These are phyloP conservation scores for Patella caerulea DNA, from an alignment of 2,888 invertebrate species.

Conservation along the genomic window DNA sequence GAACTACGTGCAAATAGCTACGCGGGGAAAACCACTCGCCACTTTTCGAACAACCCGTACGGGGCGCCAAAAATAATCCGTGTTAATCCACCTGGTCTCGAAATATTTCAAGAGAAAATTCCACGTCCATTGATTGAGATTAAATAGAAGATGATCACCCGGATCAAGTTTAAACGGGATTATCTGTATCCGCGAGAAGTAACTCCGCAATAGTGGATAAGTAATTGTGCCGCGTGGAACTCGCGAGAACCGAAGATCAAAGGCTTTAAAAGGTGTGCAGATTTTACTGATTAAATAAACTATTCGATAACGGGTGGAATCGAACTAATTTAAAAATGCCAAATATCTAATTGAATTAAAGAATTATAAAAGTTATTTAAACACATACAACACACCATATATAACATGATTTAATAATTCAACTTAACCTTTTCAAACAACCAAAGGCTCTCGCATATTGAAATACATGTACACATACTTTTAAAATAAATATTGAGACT, in stretches of 20 bases:
- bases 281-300: too few relatives aligned
- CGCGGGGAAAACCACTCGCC: background rate
- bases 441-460: too few relatives aligned
- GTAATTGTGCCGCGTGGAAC: slow-evolving; percentile 9
- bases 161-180: slow-evolving; percentile 5
- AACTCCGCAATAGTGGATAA: background rate
- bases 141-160: background rate
- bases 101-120: background rate
- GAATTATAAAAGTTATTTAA: too few relatives aligned
- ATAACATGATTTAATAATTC: too few relatives aligned
- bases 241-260: slow-evolving; percentile 1
- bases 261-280: background rate
- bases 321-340: too few relatives aligned
- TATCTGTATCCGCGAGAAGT: slow-evolving; percentile 1
- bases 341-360: too few relatives aligned
- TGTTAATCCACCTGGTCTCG: background rate
- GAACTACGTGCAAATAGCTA: slow-evolving; percentile 1
- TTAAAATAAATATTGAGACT: too few relatives aligned
- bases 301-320: too few relatives aligned
- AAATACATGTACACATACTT: too few relatives aligned
- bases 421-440: too few relatives aligned
- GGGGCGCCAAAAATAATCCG: slow-evolving; percentile 5
- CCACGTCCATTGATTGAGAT: background rate
- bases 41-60: background rate
- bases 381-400: too few relatives aligned